phyloP scores from a whole-genome alignment of 2,113 vertebrate genomes.

The Probosciger aterrimus region DNA sequence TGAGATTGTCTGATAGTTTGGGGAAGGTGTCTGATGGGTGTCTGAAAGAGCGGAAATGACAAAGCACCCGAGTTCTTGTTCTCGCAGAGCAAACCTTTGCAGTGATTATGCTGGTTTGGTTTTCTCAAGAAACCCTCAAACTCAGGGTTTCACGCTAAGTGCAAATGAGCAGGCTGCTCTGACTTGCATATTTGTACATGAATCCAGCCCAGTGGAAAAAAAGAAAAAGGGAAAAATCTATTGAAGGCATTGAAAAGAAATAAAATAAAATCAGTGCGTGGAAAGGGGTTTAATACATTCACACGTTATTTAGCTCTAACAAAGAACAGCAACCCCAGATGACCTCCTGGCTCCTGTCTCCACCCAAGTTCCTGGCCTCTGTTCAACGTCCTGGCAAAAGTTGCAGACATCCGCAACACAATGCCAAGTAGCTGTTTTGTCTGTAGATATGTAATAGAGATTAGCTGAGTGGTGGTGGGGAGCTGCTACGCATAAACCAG shows the following conservation, averaged over 20 bases:
- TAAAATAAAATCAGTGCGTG: neutral
- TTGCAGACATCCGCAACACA: constrained; percentile 63
- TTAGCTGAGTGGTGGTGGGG: constrained; percentile 41
- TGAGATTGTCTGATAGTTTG: neutral
- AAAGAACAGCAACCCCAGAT: constrained; percentile 65
- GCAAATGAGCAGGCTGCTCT: neutral
- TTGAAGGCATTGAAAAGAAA: neutral
- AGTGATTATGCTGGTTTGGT: neutral
- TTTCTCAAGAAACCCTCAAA: neutral
- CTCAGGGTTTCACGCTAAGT: neutral
- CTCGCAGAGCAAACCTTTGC: neutral
- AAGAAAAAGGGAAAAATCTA: neutral
- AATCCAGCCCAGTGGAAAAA: neutral
- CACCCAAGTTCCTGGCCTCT: constrained; percentile 56
- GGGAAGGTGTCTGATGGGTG: neutral
- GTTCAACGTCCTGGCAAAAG: constrained; percentile 58
- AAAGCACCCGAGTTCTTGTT: neutral
- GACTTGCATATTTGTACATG: neutral
- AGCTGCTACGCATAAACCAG: neutral
- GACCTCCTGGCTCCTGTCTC: constrained; percentile 63
- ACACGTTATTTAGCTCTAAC: constrained; percentile 39
- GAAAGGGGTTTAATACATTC: constrained; percentile 31
- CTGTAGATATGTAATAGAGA: constrained; percentile 68
- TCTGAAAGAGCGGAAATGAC: constrained; percentile 5
- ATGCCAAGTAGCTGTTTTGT: constrained; percentile 70